These are phyloP conservation scores for Epistrophella euchroma DNA, from an alignment of 2,888 invertebrate genomes.

Conservation along the genomic window DNA sequence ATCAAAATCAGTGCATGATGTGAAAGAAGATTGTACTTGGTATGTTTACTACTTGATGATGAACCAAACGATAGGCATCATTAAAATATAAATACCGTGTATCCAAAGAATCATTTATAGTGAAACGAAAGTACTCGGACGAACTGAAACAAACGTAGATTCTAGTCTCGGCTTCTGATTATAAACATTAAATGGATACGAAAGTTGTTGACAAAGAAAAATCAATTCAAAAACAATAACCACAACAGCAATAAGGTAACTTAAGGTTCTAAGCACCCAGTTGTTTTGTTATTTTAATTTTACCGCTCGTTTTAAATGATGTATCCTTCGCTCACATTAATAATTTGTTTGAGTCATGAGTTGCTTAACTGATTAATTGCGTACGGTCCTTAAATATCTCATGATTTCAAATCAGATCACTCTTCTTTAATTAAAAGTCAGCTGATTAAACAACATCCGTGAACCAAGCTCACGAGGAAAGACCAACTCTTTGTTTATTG, in stretches of 20 bases:
- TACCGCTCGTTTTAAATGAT: not conserved
- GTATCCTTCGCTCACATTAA: not conserved
- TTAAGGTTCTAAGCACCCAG: too few relatives aligned
- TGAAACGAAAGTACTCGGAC: not conserved
- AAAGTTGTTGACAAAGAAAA: not conserved
- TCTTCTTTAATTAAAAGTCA: slow-evolving; percentile 14
- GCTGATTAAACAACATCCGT: not conserved
- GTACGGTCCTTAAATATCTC: not conserved
- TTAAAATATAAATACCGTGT: not conserved
- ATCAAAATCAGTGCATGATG: slow-evolving; percentile 22
- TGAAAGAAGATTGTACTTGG: not conserved
- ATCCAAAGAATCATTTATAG: not conserved
- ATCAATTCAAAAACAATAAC: not conserved
- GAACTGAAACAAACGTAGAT: not conserved
- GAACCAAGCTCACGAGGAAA: slow-evolving; percentile 10
- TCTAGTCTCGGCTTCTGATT: not conserved
- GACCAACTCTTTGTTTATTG: not conserved
- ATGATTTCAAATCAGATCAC: slow-evolving; percentile 10
- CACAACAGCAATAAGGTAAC: not conserved
- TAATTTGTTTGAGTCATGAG: not conserved
- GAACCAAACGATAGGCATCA: too few relatives aligned
- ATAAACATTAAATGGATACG: not conserved
- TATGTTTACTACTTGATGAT: not conserved
- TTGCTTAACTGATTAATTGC: slow-evolving; percentile 3
- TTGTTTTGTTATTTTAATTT: not conserved